Percentiles rank a stretch among this genome's conserved stretches.
Evolutionary conservation across 2,113 vertebrate genomes (phyloP).

Genomic region (Nanorana parkeri): DNA sequence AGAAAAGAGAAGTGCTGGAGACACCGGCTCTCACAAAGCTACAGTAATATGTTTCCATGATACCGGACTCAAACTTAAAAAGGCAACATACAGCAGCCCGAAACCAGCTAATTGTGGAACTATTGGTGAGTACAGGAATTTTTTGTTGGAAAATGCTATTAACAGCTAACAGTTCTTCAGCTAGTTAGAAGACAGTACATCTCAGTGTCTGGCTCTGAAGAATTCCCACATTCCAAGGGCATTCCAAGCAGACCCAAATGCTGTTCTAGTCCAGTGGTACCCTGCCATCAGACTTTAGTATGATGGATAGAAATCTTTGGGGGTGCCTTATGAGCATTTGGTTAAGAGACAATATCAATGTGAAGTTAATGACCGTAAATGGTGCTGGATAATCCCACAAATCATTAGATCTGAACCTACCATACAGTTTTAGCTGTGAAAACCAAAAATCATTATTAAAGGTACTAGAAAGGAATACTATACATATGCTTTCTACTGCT

Average conservation of each 20-base stretch:
- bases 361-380: neutral
- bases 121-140: slow-evolving; percentile 15
- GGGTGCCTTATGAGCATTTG: slow-evolving; percentile 11
- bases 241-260: neutral
- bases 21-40: slow-evolving; percentile 10
- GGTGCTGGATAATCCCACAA: neutral
- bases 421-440: neutral
- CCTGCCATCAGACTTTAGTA: neutral
- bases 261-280: neutral
- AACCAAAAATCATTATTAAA: neutral
- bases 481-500: neutral
- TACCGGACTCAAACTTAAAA: slow-evolving; percentile 31
- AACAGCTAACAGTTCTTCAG: neutral
- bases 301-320: neutral
- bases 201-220: neutral
- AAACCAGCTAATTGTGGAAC: slow-evolving; percentile 4
- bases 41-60: slow-evolving; percentile 9
- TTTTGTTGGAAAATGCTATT: neutral
- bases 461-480: neutral
- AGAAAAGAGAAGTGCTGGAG: slow-evolving; percentile 16
- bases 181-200: slow-evolving; percentile 3
- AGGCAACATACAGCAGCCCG: neutral
- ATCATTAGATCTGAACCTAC: neutral
- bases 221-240: neutral
- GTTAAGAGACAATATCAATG: slow-evolving; percentile 10